Conservation (phyloP, 30 jellyfish, hydroid and myxozoan genomes). For the Hydractinia echinata region DNA sequence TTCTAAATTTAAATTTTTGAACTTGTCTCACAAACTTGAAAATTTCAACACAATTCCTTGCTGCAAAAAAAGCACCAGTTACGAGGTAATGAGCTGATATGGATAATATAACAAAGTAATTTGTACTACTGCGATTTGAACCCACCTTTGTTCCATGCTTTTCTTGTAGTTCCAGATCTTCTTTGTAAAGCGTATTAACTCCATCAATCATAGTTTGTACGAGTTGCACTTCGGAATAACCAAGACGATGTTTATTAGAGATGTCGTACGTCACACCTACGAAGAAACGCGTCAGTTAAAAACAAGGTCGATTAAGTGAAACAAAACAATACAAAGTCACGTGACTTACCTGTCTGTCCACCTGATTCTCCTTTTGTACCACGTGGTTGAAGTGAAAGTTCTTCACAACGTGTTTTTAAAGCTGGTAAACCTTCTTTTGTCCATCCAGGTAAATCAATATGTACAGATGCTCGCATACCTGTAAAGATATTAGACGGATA, state of each 20-base stretch:
- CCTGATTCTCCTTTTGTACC: conserved; percentile 30
- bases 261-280: conserved; percentile 33
- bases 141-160: conserved; percentile 6
- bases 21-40: no score
- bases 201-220: conserved; percentile 28
- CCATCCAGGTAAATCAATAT: conserved; percentile 27
- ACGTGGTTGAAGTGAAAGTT: conserved; percentile 25
- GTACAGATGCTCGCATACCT: conserved; percentile 34
- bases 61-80: no score
- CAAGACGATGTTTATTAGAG: conserved; percentile 25
- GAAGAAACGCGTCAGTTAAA: not conserved
- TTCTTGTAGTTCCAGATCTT: conserved; percentile 2
- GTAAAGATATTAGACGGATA: not conserved
- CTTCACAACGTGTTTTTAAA: conserved; percentile 10
- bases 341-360: not conserved
- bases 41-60: no score
- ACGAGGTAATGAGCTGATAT: no score
- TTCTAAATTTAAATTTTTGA: no score
- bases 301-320: not conserved
- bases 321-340: not conserved
- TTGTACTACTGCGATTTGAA: not conserved
- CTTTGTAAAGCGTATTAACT: not conserved
- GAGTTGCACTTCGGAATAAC: conserved; percentile 15
- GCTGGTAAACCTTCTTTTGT: conserved; percentile 27
- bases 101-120: no score